Evolutionary conservation across 2,888 invertebrate genomes (phyloP).

Genomic region (Drosophila setosimentum): DNA sequence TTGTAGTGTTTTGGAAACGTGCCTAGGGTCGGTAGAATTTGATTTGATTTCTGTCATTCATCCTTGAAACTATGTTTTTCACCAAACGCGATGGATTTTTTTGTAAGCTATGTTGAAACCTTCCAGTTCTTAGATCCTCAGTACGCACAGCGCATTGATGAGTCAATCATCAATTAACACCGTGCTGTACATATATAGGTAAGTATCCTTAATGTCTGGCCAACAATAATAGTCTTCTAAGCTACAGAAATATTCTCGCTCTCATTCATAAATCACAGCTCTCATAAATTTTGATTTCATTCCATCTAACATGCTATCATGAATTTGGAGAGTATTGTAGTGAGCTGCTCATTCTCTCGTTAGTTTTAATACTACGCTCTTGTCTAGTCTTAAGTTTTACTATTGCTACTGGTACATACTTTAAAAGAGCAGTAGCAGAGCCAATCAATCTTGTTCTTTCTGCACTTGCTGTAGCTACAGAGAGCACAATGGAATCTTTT

Average conservation of each 20-base stretch:
- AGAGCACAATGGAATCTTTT: neutral
- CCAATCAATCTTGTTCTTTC: neutral
- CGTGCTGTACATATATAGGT: too few species aligned
- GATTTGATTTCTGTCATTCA: neutral
- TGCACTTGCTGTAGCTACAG: constrained; percentile 2
- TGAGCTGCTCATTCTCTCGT: too few species aligned
- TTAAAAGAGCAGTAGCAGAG: neutral
- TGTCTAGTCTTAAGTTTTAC: neutral
- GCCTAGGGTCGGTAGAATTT: neutral
- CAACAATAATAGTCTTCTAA: neutral
- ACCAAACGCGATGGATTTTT: neutral
- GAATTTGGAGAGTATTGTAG: neutral
- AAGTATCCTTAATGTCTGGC: neutral
- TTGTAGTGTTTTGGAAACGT: neutral
- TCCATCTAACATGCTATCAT: too few species aligned
- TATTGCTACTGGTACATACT: neutral
- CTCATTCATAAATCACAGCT: neutral
- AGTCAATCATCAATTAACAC: neutral
- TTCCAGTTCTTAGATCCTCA: neutral
- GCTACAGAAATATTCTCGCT: neutral
- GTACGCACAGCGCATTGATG: neutral
- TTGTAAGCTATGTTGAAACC: neutral
- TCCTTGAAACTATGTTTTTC: neutral
- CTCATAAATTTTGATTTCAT: neutral
- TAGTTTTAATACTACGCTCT: neutral